Percentiles rank a stretch among this genome's conserved stretches.
Conservation (phyloP, 1,140 invertebrate species). For the Cepaea nemoralis region DNA sequence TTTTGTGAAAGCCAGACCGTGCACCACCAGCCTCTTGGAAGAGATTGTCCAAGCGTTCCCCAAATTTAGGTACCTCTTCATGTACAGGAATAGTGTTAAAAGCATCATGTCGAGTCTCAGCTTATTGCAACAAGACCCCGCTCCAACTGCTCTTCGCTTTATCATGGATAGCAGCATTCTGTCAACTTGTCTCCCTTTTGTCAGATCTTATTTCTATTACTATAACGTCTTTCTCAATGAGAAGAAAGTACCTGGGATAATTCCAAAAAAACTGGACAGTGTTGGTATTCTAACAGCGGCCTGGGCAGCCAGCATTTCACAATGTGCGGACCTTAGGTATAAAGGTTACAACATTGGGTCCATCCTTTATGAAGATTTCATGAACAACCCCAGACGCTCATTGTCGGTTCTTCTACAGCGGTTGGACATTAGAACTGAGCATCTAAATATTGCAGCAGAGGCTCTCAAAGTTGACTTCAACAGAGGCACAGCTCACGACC, state of each 20-base stretch:
- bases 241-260: conserved; percentile 46
- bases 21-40: conserved; percentile 56
- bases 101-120: conserved; percentile 59
- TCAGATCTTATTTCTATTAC: conserved; percentile 54
- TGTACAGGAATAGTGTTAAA: conserved; percentile 67
- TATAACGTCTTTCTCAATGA: conserved; percentile 57
- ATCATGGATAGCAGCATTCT: conserved; percentile 60
- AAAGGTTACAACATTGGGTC: conserved; percentile 58
- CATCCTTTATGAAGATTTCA: conserved; percentile 64
- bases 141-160: conserved; percentile 52
- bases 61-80: conserved; percentile 60
- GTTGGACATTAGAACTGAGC: conserved; percentile 58
- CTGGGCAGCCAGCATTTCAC: conserved; percentile 61
- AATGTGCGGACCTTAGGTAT: conserved; percentile 54
- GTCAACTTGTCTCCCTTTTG: conserved; percentile 60
- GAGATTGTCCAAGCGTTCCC: conserved; percentile 60
- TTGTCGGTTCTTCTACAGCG: conserved; percentile 56
- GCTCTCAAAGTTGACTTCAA: conserved; percentile 60
- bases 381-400: conserved; percentile 58
- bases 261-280: conserved; percentile 48
- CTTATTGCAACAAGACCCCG: conserved; percentile 53
- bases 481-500: conserved; percentile 45
- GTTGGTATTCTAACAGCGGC: conserved; percentile 58
- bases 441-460: conserved; percentile 55
- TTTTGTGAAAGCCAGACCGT: conserved; percentile 58